Percentiles rank a stretch among this genome's conserved stretches.
Conservation (phyloP, 2,797 vertebrate genomes). For the Chelon labrosus region DNA sequence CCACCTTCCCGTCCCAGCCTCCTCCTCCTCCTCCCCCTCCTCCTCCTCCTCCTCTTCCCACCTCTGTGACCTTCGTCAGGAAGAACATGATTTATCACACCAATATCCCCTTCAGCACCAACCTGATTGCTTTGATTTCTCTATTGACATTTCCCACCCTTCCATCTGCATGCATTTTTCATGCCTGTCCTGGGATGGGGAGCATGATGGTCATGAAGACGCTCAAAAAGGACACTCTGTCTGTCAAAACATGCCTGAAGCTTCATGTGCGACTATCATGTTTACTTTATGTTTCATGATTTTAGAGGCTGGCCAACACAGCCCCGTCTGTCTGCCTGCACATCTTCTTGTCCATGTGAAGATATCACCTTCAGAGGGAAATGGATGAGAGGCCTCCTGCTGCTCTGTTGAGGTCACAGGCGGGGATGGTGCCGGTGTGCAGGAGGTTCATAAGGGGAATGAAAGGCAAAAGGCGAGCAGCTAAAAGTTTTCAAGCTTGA, state of each 20-base stretch:
- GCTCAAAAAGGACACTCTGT: slow-evolving; percentile 23
- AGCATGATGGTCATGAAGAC: slow-evolving; percentile 40
- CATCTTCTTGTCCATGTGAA: slow-evolving; percentile 48
- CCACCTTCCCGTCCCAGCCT: not conserved
- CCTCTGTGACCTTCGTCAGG: slow-evolving; percentile 65
- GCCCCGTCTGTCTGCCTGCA: slow-evolving; percentile 32
- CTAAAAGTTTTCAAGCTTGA: slow-evolving; percentile 72
- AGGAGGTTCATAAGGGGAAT: slow-evolving; percentile 56
- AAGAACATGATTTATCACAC: slow-evolving; percentile 79
- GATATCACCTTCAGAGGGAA: slow-evolving; percentile 50
- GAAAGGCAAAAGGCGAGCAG: slow-evolving; percentile 54
- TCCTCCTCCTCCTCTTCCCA: slow-evolving; percentile 14
- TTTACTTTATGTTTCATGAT: slow-evolving; percentile 51
- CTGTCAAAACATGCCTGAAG: slow-evolving; percentile 37
- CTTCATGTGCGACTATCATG: slow-evolving; percentile 42
- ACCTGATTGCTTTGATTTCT: slow-evolving; percentile 79
- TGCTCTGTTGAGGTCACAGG: slow-evolving; percentile 66
- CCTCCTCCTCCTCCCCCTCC: slow-evolving; percentile 11
- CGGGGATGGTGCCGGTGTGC: slow-evolving; percentile 52
- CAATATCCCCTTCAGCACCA: slow-evolving; percentile 69
- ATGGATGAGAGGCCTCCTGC: slow-evolving; percentile 63
- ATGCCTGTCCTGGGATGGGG: slow-evolving; percentile 45
- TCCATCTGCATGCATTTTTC: slow-evolving; percentile 73
- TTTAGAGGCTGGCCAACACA: slow-evolving; percentile 34
- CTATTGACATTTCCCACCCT: slow-evolving; percentile 77